Evolutionary conservation across 2,113 vertebrate genomes (phyloP).

Genomic region (Pontoporia blainvillei): DNA sequence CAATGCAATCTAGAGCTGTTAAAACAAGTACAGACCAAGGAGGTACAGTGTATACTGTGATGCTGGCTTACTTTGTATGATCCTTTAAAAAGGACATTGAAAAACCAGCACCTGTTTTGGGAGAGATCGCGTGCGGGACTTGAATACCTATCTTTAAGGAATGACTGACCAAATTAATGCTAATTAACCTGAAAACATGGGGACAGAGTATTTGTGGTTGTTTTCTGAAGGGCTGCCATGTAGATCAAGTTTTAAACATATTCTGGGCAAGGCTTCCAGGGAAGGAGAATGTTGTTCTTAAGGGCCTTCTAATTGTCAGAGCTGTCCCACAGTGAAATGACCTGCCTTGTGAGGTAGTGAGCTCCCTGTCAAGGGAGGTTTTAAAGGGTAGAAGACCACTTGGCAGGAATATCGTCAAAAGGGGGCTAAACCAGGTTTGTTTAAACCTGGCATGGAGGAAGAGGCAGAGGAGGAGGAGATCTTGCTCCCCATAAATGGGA

Average conservation of each 20-base stretch:
- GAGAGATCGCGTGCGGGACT: not conserved
- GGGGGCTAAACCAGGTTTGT: not conserved
- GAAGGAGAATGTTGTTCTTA: not conserved
- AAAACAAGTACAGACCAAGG: not conserved
- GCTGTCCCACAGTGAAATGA: not conserved
- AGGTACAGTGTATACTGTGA: not conserved
- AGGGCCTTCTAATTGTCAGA: not conserved
- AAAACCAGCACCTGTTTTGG: not conserved
- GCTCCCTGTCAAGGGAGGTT: not conserved
- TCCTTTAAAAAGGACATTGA: not conserved
- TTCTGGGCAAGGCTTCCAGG: not conserved
- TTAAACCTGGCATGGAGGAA: not conserved
- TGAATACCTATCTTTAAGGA: not conserved
- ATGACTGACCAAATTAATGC: not conserved
- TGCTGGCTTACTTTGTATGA: not conserved
- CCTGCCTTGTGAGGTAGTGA: conserved; percentile 48
- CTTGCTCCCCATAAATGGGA: not conserved
- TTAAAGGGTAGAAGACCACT: not conserved
- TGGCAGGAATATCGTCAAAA: conserved; percentile 11
- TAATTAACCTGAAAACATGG: not conserved
- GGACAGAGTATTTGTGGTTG: not conserved
- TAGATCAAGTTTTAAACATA: not conserved
- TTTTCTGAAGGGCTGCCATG: not conserved
- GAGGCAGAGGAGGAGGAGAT: not conserved
- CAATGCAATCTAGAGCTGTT: not conserved